phyloP scores from a whole-genome alignment of 2,797 vertebrate genomes.

The Ptychadena robeensis region DNA sequence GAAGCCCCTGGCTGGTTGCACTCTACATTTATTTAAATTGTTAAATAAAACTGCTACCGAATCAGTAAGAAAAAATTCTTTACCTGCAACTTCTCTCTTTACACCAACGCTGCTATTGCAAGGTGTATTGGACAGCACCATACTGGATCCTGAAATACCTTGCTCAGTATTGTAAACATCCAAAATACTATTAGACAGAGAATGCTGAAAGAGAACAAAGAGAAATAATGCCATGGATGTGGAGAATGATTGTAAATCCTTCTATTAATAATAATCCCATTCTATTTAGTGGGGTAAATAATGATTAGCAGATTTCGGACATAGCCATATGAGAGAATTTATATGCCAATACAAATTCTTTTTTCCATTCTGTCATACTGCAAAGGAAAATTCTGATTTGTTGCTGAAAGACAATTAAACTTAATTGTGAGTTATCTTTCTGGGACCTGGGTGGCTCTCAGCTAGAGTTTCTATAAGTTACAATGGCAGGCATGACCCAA shows the following conservation, averaged over 20 bases:
- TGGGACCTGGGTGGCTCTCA: no score
- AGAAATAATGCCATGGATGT: neutral
- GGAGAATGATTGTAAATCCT: neutral
- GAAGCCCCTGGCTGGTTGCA: neutral
- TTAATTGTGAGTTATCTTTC: no score
- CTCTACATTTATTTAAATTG: neutral
- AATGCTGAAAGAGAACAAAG: constrained; percentile 66
- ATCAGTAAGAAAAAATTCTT: constrained; percentile 23
- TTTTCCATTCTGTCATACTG: neutral
- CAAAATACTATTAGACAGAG: constrained; percentile 89
- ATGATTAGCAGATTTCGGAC: neutral
- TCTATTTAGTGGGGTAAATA: neutral
- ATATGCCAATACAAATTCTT: neutral
- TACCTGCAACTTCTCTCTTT: constrained; percentile 93
- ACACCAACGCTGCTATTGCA: constrained; percentile 85
- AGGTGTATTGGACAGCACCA: constrained; percentile 86
- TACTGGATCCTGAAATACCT: constrained; percentile 85
- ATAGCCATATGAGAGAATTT: neutral
- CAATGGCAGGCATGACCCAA: no score
- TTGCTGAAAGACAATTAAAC: no score
- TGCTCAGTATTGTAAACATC: constrained; percentile 89
- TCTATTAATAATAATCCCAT: neutral
- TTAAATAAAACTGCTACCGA: neutral
- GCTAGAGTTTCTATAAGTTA: no score
- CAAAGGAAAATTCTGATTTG: no score